phyloP scores from a whole-genome alignment of 1,140 invertebrate genomes.

The Halotydeus destructor region DNA sequence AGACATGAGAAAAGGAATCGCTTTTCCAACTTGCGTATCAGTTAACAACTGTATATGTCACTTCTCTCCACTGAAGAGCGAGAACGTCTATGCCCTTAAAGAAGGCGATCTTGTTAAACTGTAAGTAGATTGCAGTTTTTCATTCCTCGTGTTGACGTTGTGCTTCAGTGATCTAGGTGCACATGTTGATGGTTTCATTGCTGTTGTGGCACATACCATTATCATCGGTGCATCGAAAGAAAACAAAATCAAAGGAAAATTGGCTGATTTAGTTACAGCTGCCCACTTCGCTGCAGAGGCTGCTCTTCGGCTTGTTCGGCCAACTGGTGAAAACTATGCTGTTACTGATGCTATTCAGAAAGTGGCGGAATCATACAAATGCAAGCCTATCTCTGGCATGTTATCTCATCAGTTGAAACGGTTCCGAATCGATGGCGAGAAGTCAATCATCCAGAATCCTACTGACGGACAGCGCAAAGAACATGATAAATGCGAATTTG shows the following conservation, averaged over 20 bases:
- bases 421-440: slow-evolving; percentile 85
- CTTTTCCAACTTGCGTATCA: slow-evolving; percentile 94
- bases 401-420: slow-evolving; percentile 91
- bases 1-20: slow-evolving; percentile 80
- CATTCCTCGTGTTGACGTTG: slow-evolving; percentile 2
- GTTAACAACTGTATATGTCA: slow-evolving; percentile 99
- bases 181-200: slow-evolving; percentile 97
- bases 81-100: slow-evolving; percentile 66
- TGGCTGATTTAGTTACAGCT: slow-evolving; percentile 84
- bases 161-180: slow-evolving; percentile 84
- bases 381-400: slow-evolving; percentile 86
- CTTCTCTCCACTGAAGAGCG: slow-evolving; percentile 82
- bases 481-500: slow-evolving; percentile 89
- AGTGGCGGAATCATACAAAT: slow-evolving; percentile 72
- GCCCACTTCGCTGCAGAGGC: slow-evolving; percentile 86
- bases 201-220: slow-evolving; percentile 87
- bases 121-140: slow-evolving; percentile 35
- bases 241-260: slow-evolving; percentile 44
- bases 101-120: slow-evolving; percentile 84
- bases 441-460: slow-evolving; percentile 96
- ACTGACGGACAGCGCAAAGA: slow-evolving; percentile 89
- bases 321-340: slow-evolving; percentile 74
- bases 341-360: slow-evolving; percentile 85
- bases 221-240: slow-evolving; percentile 53
- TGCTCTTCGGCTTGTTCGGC: slow-evolving; percentile 71